A percentile compares a stretch with the other conserved stretches of the same genome.
phyloP scores from a whole-genome alignment of 2,888 invertebrate species.

The Synergus japonicus region DNA sequence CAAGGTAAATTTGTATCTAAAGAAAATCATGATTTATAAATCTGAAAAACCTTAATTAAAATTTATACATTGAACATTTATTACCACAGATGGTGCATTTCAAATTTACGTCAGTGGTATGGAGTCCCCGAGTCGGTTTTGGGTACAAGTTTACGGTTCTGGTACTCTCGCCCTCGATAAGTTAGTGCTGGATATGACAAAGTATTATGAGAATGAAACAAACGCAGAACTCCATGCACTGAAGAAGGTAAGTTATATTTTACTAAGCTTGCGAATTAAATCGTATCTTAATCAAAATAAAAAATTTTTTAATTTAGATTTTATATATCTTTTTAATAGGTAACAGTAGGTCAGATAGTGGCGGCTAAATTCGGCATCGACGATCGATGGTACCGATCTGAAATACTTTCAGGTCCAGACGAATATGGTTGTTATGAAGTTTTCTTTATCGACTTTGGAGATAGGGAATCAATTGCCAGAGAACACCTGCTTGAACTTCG shows the following conservation, averaged over 20 bases:
- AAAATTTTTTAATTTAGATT: conserved; percentile 11
- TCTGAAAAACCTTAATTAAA: background rate
- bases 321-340: conserved; percentile 66
- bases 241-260: conserved; percentile 67
- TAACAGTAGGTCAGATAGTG: conserved; percentile 88
- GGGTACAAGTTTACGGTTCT: conserved; percentile 90
- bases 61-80: conserved; percentile 47
- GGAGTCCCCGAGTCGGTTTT: conserved; percentile 88
- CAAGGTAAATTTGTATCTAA: background rate
- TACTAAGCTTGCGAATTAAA: conserved; percentile 4
- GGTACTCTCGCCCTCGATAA: conserved; percentile 88
- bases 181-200: conserved; percentile 89
- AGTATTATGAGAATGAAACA: conserved; percentile 84
- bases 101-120: conserved; percentile 94
- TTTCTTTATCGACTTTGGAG: conserved; percentile 93
- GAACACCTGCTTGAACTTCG: conserved; percentile 86
- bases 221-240: conserved; percentile 81
- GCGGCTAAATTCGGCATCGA: conserved; percentile 91
- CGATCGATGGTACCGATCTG: conserved; percentile 88
- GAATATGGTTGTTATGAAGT: conserved; percentile 82
- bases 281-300: background rate
- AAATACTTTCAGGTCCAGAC: conserved; percentile 83
- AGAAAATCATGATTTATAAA: background rate
- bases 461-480: conserved; percentile 84
- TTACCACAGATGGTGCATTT: conserved; percentile 80